Conservation (phyloP, 2,797 vertebrate genomes). For the Acridotheres tristis region DNA sequence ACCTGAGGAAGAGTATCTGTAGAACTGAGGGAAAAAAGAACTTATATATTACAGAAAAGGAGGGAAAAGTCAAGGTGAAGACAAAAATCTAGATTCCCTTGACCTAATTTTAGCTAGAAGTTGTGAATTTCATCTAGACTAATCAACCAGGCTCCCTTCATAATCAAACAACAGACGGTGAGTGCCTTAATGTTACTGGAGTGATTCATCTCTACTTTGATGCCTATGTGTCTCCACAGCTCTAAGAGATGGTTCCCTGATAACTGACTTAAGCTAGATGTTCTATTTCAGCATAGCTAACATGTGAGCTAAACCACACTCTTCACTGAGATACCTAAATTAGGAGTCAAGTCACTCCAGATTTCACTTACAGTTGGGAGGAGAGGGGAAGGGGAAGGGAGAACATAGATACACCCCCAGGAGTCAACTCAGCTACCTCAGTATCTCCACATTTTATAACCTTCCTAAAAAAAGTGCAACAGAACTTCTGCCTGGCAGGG, state of each 20-base stretch:
- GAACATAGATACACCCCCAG: neutral
- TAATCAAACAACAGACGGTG: neutral
- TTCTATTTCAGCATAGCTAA: neutral
- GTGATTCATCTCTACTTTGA: neutral
- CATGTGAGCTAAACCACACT: rapidly evolving
- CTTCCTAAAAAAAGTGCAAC: neutral
- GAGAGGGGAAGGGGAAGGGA: rapidly evolving
- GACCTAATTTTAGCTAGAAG: neutral
- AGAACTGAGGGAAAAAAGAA: neutral
- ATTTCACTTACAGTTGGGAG: neutral
- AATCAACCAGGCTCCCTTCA: neutral
- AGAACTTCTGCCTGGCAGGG: neutral
- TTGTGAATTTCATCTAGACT: neutral
- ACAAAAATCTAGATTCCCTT: neutral
- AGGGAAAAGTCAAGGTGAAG: neutral
- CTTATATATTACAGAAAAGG: neutral
- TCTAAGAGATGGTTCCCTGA: neutral
- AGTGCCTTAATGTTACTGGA: neutral
- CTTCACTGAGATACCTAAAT: rapidly evolving
- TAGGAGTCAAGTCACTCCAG: neutral
- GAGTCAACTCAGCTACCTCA: neutral
- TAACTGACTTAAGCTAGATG: neutral
- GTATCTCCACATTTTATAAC: neutral
- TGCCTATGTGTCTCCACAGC: neutral
- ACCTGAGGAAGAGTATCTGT: neutral